Evolutionary conservation across 2,113 vertebrate genomes (phyloP), one percentile per base, ranked within the genome.

Genomic region (Phoxinus phoxinus): DNA sequence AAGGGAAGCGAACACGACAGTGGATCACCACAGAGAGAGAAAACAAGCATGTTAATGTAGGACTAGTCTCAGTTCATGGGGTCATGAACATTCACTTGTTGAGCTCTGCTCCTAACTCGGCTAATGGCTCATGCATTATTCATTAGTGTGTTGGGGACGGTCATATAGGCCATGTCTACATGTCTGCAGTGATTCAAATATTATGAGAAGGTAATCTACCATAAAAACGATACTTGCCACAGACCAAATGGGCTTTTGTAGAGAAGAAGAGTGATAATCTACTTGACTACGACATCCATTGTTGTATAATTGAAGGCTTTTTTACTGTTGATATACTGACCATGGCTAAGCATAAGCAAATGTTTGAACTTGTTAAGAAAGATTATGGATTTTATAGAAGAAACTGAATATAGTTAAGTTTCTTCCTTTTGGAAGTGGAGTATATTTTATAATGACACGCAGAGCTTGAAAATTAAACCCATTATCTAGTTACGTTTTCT

Each of bases 41-140:
- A 85, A 21, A 21, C 17, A 51, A 41, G 6, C 37, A 37, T 63
- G 74, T 51, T 46, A 32, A 30, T 35, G 41, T 85, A 77, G 59
- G 8, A 48, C 51, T 23, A 53, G n/a, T 41, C 30, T 17, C 56
- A 48, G 21, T 71, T 69, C 65, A 65, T 74, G 51, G 65, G 85
- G 46, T 87, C 65, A 71, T n/a, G 23, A 58, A 73, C 30, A 25
- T 51, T 65, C 46, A 79, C 63, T 82, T 75, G 63, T 84, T 87
- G 88, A 90, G 86, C 72, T 58, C 84, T 63, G 41, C 71, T 87
- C 73, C 88, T 88, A 90, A 93, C 92, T 61, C 74, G 87, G 75
- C 81, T 90, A 90, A 90, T 90, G 83, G 65, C 8, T 67, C 77
- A 90, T 93, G 86, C 88, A 90, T 91, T 91, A 93, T 92, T 92